Conservation (phyloP, 2,888 invertebrate species). For the Microplitis deprimator region DNA sequence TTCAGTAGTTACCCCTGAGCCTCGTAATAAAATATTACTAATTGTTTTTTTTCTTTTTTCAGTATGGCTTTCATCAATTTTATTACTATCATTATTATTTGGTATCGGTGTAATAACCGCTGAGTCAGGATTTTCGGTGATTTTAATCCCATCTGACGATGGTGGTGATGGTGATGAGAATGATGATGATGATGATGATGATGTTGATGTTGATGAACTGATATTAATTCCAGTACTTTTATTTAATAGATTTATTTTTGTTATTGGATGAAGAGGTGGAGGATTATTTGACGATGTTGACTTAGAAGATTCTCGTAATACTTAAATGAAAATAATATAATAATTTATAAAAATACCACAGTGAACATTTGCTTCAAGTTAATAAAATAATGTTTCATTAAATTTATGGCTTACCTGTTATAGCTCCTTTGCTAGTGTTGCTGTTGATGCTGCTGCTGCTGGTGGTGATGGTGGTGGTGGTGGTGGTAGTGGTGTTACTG, state of each 20-base stretch:
- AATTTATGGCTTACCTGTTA: constrained; percentile 74
- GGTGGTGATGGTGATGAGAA: neutral
- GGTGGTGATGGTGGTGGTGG: neutral
- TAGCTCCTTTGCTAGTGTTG: constrained; percentile 71
- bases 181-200: constrained; percentile 28
- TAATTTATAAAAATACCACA: too few relatives aligned
- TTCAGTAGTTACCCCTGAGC: constrained; percentile 55
- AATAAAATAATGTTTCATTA: too few relatives aligned
- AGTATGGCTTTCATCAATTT: constrained; percentile 46
- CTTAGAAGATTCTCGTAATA: constrained; percentile 67
- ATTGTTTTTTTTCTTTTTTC: constrained; percentile 65
- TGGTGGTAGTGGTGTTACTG: neutral
- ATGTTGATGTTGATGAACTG: neutral
- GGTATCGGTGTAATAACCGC: constrained; percentile 70
- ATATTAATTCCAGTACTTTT: constrained; percentile 58
- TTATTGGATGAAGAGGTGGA: constrained; percentile 69
- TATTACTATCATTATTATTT: constrained; percentile 60
- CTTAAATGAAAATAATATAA: constrained; percentile 51
- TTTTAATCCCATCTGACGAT: constrained; percentile 65
- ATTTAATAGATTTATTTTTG: constrained; percentile 65
- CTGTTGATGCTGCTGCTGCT: neutral
- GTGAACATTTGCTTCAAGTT: too few relatives aligned
- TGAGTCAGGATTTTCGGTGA: constrained; percentile 69
- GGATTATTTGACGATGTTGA: constrained; percentile 65
- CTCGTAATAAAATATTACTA: constrained; percentile 63